These are phyloP conservation scores for Pterostichus niger DNA, from an alignment of 2,888 invertebrate genomes.

Conservation along the genomic window DNA sequence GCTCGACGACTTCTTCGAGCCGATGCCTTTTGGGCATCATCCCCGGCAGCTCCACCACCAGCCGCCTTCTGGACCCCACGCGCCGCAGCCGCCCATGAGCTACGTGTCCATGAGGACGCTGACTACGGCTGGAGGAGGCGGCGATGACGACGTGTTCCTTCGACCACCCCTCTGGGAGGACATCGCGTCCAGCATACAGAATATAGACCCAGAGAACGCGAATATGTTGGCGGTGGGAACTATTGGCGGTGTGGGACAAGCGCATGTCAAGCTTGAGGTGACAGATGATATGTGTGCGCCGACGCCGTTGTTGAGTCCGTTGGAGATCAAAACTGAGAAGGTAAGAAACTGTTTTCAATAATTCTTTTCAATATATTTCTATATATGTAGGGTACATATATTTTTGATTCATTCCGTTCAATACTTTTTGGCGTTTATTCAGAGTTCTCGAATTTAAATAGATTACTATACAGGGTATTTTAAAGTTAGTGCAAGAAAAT, in stretches of 20 bases:
- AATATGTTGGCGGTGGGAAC: constrained; percentile 90
- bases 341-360: constrained; percentile 65
- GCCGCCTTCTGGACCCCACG: constrained; percentile 68
- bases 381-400: too few species aligned
- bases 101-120: constrained; percentile 79
- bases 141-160: constrained; percentile 92
- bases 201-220: constrained; percentile 93
- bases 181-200: constrained; percentile 93
- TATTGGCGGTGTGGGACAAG: constrained; percentile 75
- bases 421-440: too few species aligned
- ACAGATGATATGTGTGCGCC: constrained; percentile 80
- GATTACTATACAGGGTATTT: too few species aligned
- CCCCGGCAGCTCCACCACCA: constrained; percentile 62
- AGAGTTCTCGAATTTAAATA: too few species aligned
- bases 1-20: constrained; percentile 84
- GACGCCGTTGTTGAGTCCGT: constrained; percentile 86
- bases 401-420: too few species aligned
- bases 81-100: constrained; percentile 74
- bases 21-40: constrained; percentile 73
- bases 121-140: constrained; percentile 80
- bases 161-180: constrained; percentile 95
- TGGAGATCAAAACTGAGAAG: constrained; percentile 91
- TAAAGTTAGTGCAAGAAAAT: too few species aligned
- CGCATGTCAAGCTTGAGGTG: constrained; percentile 81
- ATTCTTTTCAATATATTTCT: too few species aligned